Conservation (phyloP, 2,113 vertebrate genomes). For the Saguinus midas region DNA sequence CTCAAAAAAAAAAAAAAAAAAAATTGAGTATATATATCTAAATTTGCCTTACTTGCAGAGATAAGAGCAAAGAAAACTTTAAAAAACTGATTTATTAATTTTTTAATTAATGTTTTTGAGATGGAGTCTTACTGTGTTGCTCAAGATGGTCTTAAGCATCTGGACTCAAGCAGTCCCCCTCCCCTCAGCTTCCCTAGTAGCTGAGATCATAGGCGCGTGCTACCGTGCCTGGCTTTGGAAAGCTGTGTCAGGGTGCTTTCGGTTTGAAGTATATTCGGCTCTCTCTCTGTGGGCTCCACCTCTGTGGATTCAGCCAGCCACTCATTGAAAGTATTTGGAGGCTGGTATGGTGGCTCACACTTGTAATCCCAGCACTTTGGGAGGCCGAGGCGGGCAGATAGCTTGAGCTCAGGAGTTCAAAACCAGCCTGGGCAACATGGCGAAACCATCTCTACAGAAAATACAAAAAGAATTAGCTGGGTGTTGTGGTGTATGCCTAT, state of each 20-base stretch:
- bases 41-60: slow-evolving; percentile 25
- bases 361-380: no score
- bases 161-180: background rate
- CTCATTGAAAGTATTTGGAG: background rate
- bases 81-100: background rate
- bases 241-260: background rate
- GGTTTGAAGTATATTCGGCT: background rate
- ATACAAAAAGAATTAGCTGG: no score
- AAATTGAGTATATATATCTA: background rate
- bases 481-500: no score
- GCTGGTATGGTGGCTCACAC: no score
- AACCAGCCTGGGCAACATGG: no score
- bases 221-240: background rate
- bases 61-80: slow-evolving; percentile 34
- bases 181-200: background rate
- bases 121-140: background rate
- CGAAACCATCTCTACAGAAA: no score
- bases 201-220: background rate
- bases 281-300: background rate
- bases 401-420: no score
- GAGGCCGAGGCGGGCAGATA: no score
- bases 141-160: background rate
- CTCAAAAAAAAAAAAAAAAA: no score
- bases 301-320: background rate
- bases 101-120: background rate